phyloP scores from a whole-genome alignment of 1,140 invertebrate species.

The Asbolus verrucosus region DNA sequence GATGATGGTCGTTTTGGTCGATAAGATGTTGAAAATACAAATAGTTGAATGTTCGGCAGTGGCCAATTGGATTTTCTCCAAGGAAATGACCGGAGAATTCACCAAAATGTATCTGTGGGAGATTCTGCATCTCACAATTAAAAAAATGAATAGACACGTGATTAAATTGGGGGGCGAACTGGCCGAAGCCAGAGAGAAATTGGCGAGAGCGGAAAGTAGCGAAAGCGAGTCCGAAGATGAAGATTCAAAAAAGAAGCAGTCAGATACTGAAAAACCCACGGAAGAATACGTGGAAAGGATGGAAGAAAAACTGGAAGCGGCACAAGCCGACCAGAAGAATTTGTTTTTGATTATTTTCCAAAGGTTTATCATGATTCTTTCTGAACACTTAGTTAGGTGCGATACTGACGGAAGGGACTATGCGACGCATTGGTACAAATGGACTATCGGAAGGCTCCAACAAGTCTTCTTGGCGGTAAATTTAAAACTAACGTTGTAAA shows the following conservation, averaged over 20 bases:
- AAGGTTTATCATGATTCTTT: constrained; percentile 98
- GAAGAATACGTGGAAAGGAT: constrained; percentile 89
- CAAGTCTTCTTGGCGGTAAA: constrained; percentile 95
- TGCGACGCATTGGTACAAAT: constrained; percentile 96
- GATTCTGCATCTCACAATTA: constrained; percentile 94
- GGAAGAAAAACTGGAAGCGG: constrained; percentile 94
- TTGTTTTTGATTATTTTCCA: constrained; percentile 98
- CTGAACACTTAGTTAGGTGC: constrained; percentile 93
- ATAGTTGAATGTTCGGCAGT: constrained; percentile 97
- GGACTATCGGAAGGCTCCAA: constrained; percentile 94
- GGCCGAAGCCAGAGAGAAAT: constrained; percentile 86
- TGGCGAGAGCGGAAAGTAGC: constrained; percentile 79
- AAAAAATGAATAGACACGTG: constrained; percentile 97
- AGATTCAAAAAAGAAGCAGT: constrained; percentile 72
- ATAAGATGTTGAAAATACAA: constrained; percentile 97
- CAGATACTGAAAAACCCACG: constrained; percentile 79
- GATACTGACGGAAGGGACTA: constrained; percentile 94
- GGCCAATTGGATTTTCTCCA: constrained; percentile 98
- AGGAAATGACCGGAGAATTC: constrained; percentile 94
- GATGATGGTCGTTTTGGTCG: constrained; percentile 96
- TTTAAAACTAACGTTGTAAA: constrained; percentile 50
- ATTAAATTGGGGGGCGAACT: constrained; percentile 86
- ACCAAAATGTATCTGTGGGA: constrained; percentile 98
- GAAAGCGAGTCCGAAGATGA: constrained; percentile 85
- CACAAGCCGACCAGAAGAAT: constrained; percentile 96